Evolutionary conservation across 1,140 invertebrate genomes (phyloP), one percentile per base, ranked within the genome.

Genomic region (Zaprionus ghesquierei): DNA sequence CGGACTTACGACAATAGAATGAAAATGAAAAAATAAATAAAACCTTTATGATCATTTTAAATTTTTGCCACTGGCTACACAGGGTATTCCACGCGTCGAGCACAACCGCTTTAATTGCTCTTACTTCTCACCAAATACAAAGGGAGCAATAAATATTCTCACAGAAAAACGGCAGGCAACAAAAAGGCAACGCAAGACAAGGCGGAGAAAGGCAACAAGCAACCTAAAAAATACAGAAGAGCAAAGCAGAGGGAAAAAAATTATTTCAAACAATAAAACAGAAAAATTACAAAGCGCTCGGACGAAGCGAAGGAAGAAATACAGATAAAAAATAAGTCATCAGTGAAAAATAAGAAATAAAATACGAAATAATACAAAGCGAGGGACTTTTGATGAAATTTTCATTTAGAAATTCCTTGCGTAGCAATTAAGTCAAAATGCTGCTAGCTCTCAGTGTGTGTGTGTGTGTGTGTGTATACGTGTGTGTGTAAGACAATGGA

Each of bases 381-480:
- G 76, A 82, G 65, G 76, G 71, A 87, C 69, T 76, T 69, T 71
- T 79, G 79, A 77, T 76, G 75, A 82, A 79, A 76, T 75, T 87
- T 77, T 87, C 71, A 87, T 87, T 87, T 82, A 58, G 41, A 77
- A 82, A 87, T 89, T 87, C 84, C 84, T 70, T 70, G 79, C 64
- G 72, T 73, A 82, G 76, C 82, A 89, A 87, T 87, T 87, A 87
- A 72, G 79, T 64, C 50, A 65, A 71, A 68, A 82, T 79, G 65
- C 76, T 63, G 25, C 33, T 63, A 0, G 0, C 33, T 9, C 5
- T 44, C 27, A 4, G 13, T 51, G 22, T 25, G 5, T 50, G 5
- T 51, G 31, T 58, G 29, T 58, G n/a, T 27, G 1, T n/a, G 33
- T 5, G 13, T 13, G 31, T n/a, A 35, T 56, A 6, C 33, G 33